A percentile compares a stretch with the other conserved stretches of the same genome.
phyloP scores from a whole-genome alignment of 2,797 vertebrate genomes.

The Oreochromis grahami region DNA sequence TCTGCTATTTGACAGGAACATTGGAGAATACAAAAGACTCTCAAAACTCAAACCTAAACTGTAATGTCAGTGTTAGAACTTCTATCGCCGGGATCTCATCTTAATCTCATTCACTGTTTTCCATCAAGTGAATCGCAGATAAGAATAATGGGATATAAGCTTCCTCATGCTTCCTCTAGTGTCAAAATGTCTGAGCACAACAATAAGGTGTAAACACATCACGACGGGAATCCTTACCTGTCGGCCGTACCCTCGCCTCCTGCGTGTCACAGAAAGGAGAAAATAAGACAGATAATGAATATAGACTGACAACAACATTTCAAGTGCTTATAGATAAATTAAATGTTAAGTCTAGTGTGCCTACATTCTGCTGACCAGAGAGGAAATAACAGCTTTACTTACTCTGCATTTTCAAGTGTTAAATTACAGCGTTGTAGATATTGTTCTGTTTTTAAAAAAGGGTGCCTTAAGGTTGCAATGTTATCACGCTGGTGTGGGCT shows the following conservation, averaged over 20 bases:
- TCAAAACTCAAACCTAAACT: slow-evolving; percentile 25
- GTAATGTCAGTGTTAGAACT: slow-evolving; percentile 39
- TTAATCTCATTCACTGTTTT: slow-evolving; percentile 58
- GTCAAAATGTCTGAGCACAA: slow-evolving; percentile 36
- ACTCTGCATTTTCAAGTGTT: slow-evolving; percentile 57
- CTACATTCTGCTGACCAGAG: slow-evolving; percentile 59
- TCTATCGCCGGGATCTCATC: slow-evolving; percentile 40
- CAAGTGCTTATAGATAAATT: slow-evolving; percentile 31
- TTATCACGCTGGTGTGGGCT: slow-evolving; percentile 36
- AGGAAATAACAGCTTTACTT: slow-evolving; percentile 57
- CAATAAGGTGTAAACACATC: slow-evolving; percentile 30
- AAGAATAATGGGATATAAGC: slow-evolving; percentile 61
- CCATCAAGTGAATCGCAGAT: slow-evolving; percentile 60
- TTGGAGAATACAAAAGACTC: slow-evolving; percentile 5
- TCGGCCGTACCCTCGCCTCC: slow-evolving; percentile 64
- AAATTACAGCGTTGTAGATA: slow-evolving; percentile 49
- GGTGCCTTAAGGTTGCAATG: slow-evolving; percentile 31
- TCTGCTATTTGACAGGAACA: slow-evolving; percentile 37
- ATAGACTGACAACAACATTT: slow-evolving; percentile 41
- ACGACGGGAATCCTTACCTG: slow-evolving; percentile 61
- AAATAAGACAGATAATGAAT: slow-evolving; percentile 55
- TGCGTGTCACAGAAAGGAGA: slow-evolving; percentile 27
- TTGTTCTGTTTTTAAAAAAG: slow-evolving; percentile 37
- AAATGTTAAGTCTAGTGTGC: slow-evolving; percentile 25
- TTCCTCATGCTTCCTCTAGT: slow-evolving; percentile 20